Percentiles rank a stretch among this genome's conserved stretches.
These are phyloP conservation scores for Exocentrus adspersus DNA, from an alignment of 2,888 invertebrate species.

Conservation along the genomic window DNA sequence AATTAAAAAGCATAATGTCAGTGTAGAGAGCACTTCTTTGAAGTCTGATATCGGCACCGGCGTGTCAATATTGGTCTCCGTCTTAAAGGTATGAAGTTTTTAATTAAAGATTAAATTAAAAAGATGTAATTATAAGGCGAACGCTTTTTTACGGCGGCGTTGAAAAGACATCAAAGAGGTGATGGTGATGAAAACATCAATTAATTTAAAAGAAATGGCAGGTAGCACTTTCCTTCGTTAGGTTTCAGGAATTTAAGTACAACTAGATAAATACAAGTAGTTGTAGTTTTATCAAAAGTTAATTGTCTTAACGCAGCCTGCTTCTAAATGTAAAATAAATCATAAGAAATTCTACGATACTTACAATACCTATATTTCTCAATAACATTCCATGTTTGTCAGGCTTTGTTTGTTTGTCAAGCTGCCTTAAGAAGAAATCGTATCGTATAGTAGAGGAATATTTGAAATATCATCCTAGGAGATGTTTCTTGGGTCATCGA, in stretches of 20 bases:
- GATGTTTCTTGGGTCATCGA: background rate
- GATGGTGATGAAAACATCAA: background rate
- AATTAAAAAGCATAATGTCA: background rate
- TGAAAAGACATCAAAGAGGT: background rate
- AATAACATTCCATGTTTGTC: no score
- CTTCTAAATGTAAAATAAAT: no score
- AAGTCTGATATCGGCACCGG: background rate
- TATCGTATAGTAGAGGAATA: background rate
- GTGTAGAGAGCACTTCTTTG: background rate
- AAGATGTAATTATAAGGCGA: background rate
- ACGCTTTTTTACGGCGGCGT: background rate
- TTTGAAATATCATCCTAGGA: background rate
- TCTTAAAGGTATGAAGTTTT: background rate
- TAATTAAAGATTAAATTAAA: background rate
- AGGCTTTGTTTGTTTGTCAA: no score
- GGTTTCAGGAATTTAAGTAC: no score
- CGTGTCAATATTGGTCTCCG: background rate
- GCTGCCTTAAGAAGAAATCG: no score
- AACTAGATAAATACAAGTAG: no score
- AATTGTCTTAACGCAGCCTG: no score
- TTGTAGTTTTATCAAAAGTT: no score
- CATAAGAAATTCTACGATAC: no score
- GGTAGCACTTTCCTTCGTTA: no score
- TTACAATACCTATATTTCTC: no score
- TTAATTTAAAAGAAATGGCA: no score